phyloP scores from a whole-genome alignment of 2,888 invertebrate genomes.

The Nemurella pictetii region DNA sequence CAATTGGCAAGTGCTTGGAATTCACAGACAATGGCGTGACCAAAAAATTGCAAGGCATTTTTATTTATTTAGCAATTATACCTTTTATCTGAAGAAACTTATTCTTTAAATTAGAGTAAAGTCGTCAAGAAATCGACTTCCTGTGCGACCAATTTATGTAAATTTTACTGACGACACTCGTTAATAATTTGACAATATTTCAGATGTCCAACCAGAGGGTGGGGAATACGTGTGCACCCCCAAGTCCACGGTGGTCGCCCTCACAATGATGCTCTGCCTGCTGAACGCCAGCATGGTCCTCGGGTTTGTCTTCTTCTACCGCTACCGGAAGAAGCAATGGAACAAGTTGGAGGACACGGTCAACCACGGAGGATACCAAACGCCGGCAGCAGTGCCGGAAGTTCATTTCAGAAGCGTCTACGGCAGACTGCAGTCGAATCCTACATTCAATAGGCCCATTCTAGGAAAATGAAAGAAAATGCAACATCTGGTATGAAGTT shows the following conservation, averaged over 20 bases:
- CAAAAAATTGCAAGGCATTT: too few species aligned
- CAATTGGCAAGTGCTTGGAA: too few species aligned
- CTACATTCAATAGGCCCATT: not conserved
- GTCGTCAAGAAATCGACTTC: too few species aligned
- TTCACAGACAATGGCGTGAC: too few species aligned
- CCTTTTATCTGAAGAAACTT: too few species aligned
- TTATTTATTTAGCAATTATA: too few species aligned
- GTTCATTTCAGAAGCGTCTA: conserved; percentile 49
- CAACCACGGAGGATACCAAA: conserved; percentile 25
- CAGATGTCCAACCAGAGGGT: conserved; percentile 25
- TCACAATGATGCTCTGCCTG: not conserved
- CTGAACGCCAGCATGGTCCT: conserved; percentile 45
- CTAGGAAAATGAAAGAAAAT: conserved; percentile 22
- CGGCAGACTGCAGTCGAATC: conserved; percentile 43
- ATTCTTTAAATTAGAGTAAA: too few species aligned
- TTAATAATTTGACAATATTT: not conserved
- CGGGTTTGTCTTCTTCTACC: conserved; percentile 49
- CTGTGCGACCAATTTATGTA: too few species aligned
- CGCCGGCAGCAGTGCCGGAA: conserved; percentile 46
- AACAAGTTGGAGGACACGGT: conserved; percentile 43
- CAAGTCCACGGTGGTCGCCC: not conserved
- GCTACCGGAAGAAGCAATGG: conserved; percentile 49
- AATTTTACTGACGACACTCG: too few species aligned
- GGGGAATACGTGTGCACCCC: conserved; percentile 36
- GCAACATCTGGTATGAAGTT: not conserved